A percentile compares a stretch with the other conserved stretches of the same genome.
Evolutionary conservation across 2,797 vertebrate genomes (phyloP).

Genomic region (Brachymystax lenok): DNA sequence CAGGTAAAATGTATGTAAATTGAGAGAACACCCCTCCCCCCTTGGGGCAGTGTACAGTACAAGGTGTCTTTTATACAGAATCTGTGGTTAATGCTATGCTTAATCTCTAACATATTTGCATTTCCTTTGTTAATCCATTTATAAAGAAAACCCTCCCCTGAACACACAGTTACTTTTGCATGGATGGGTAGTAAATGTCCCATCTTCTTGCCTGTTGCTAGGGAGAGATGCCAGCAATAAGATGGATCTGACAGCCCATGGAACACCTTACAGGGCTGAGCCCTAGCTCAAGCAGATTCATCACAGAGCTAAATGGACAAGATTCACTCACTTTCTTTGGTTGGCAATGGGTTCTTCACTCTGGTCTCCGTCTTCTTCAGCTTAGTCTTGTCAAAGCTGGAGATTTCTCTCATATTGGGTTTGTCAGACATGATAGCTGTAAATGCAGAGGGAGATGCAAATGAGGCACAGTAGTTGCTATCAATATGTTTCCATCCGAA

Average conservation of each 20-base stretch:
- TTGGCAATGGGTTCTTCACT: conserved; percentile 82
- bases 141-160: not conserved
- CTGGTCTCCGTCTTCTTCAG: conserved; percentile 84
- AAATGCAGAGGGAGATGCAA: not conserved
- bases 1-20: not conserved
- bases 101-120: not conserved
- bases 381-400: conserved; percentile 83
- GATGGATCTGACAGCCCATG: not conserved
- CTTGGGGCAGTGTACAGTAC: not conserved
- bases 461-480: not conserved
- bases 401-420: conserved; percentile 83
- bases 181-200: no score
- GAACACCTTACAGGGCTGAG: not conserved
- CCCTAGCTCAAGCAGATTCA: not conserved
- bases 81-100: not conserved
- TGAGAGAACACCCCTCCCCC: not conserved
- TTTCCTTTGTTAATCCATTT: no score
- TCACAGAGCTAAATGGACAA: conserved; percentile 6
- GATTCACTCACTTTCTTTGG: conserved; percentile 80
- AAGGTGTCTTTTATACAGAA: not conserved
- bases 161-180: not conserved
- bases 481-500: not conserved
- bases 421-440: conserved; percentile 79
- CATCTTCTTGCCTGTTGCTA: not conserved
- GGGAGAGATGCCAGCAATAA: conserved; percentile 8